These are phyloP conservation scores for Mormyrops attenuatus DNA, from an alignment of 2,797 vertebrate species.

Conservation along the genomic window DNA sequence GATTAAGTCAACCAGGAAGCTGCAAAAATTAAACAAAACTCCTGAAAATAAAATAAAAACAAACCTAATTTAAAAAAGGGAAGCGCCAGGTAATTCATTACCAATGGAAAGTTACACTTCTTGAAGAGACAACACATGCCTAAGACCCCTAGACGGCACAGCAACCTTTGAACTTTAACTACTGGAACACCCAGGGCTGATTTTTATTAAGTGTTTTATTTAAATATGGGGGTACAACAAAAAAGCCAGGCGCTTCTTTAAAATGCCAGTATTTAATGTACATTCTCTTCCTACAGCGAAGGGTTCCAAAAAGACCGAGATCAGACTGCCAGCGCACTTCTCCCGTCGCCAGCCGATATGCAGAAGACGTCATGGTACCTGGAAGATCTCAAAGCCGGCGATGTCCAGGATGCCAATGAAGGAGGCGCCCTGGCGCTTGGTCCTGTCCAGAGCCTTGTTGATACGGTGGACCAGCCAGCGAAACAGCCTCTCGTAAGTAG, in stretches of 20 bases:
- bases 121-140: background rate
- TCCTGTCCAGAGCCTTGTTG: conserved; percentile 94
- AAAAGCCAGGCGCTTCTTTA: background rate
- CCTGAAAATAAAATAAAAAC: background rate
- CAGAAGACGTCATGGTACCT: conserved; percentile 56
- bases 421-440: conserved; percentile 94
- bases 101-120: background rate
- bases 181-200: background rate
- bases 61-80: background rate
- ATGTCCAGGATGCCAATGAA: conserved; percentile 98
- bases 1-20: background rate
- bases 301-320: background rate
- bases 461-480: conserved; percentile 95
- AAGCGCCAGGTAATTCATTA: background rate
- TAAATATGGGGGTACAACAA: background rate
- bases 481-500: conserved; percentile 93
- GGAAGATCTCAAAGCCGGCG: conserved; percentile 96
- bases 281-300: background rate
- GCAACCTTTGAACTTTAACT: background rate
- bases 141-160: background rate
- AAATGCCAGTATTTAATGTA: background rate
- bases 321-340: background rate
- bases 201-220: background rate
- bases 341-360: background rate
- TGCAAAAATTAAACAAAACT: background rate